Evolutionary conservation across 1,140 invertebrate species (phyloP).

Genomic region (Sarcophaga bullata): DNA sequence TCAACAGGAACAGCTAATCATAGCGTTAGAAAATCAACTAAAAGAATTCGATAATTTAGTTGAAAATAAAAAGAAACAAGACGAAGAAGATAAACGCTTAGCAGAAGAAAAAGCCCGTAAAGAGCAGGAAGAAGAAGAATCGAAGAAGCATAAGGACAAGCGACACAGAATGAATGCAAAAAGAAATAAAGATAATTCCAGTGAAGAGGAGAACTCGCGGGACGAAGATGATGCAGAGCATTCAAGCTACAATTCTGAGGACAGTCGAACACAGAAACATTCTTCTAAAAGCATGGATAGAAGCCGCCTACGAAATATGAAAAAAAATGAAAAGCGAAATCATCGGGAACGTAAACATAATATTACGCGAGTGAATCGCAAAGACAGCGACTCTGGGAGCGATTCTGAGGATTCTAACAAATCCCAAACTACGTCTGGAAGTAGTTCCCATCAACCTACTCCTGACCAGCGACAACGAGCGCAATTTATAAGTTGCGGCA

Average conservation of each 20-base stretch:
- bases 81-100: conserved; percentile 80
- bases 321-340: conserved; percentile 51
- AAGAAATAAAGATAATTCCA: conserved; percentile 45
- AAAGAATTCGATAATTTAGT: conserved; percentile 75
- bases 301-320: not conserved
- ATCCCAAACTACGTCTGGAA: conserved; percentile 45
- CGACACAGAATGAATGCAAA: conserved; percentile 17
- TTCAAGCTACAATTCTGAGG: conserved; percentile 10
- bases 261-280: conserved; percentile 41
- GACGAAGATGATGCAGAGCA: conserved; percentile 33
- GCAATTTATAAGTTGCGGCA: conserved; percentile 84
- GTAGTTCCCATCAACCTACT: conserved; percentile 63
- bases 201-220: conserved; percentile 40
- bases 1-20: conserved; percentile 82
- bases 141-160: conserved; percentile 51
- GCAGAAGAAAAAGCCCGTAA: conserved; percentile 62
- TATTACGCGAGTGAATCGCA: conserved; percentile 51
- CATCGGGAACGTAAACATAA: conserved; percentile 55
- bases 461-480: conserved; percentile 74
- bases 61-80: conserved; percentile 72
- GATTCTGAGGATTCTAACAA: conserved; percentile 37
- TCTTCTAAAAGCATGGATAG: conserved; percentile 40
- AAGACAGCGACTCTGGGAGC: conserved; percentile 31
- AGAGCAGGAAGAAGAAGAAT: conserved; percentile 54
- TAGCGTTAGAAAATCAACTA: conserved; percentile 73